Base-by-base conservation (phyloP, 2,797 vertebrate species). In the Stomatorhinus walkeri region DNA sequence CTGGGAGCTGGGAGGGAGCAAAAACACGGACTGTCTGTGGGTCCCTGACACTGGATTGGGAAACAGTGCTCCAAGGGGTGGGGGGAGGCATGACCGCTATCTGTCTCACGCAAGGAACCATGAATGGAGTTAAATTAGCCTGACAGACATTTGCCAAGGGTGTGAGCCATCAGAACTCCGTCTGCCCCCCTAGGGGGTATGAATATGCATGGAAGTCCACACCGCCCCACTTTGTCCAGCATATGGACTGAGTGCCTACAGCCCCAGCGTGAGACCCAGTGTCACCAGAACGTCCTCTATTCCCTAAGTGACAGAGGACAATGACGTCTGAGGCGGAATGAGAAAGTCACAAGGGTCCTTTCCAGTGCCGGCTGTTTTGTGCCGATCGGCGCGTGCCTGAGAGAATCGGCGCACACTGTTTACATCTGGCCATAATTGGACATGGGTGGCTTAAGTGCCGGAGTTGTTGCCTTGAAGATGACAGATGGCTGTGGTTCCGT, bases 151-250 rank as follows among this genome's bases (percentile, higher is more conserved):
- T 87, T 91, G 87, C 88, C 91, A 90, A 92, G 90, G 91, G 89
- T 90, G 89, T 32, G 68, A 64, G 52, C 72, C 88, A 88, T 90
- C 90, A 91, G 32, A 36, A 56, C 68, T 72, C 72, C n/a, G 59
- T 84, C 91, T 89, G 92, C 28, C 90, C 93, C 92, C 93, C 89
- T 85, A 40, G 32, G 0, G 59, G 54, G 89, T 88, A 94, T 95
- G 92, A 94, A 95, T 95, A 95, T 94, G 93, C 90, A 94, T 94
- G 89, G 91, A 91, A 6, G 32, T 22, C 24, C 52, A 14, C 22
- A 28, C 84, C 61, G 56, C 87, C 36, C 8, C 16, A 56, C 48
- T 16, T 52, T 8, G 24, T 90, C 86, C 90, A 83, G 24, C 90
- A 88, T 89, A 91, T 89, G 89, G 89, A 68, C 89, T 28, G 81